These are phyloP conservation scores for Megaceryle torquata DNA, from an alignment of 2,113 vertebrate genomes.

Conservation along the genomic window DNA sequence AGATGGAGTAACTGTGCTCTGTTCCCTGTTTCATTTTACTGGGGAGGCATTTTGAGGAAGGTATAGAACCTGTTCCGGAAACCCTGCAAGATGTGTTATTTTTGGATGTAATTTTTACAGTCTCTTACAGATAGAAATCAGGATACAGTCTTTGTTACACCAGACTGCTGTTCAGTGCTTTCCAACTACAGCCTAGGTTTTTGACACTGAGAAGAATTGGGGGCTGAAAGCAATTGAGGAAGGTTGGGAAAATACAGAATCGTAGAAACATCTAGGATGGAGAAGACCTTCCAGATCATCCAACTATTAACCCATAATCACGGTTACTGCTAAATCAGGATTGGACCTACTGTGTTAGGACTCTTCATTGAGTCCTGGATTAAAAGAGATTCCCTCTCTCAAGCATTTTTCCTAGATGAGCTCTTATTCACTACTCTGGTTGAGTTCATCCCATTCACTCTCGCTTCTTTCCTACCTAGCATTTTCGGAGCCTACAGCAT, in stretches of 20 bases:
- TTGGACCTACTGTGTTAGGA: not conserved
- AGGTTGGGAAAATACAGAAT: not conserved
- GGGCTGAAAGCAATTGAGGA: not conserved
- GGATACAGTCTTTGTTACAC: not conserved
- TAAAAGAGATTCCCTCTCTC: not conserved
- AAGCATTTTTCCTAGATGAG: not conserved
- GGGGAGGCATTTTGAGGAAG: not conserved
- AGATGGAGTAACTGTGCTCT: not conserved
- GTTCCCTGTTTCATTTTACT: not conserved
- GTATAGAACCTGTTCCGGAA: not conserved
- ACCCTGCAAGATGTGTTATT: not conserved
- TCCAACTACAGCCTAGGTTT: not conserved
- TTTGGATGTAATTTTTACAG: not conserved
- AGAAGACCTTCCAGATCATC: too few species aligned
- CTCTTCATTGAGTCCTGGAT: not conserved
- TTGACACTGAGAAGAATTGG: not conserved
- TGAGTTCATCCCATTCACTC: not conserved
- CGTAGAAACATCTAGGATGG: too few species aligned
- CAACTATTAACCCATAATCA: too few species aligned
- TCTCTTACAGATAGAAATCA: not conserved
- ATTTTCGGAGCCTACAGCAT: constrained; percentile 67
- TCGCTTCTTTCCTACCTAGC: not conserved
- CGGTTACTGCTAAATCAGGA: not conserved
- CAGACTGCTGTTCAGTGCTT: not conserved
- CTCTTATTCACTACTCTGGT: not conserved